Percentiles rank a stretch among this genome's conserved stretches.
Conservation (phyloP, 2,888 invertebrate genomes). For the Dolomedes plantarius region DNA sequence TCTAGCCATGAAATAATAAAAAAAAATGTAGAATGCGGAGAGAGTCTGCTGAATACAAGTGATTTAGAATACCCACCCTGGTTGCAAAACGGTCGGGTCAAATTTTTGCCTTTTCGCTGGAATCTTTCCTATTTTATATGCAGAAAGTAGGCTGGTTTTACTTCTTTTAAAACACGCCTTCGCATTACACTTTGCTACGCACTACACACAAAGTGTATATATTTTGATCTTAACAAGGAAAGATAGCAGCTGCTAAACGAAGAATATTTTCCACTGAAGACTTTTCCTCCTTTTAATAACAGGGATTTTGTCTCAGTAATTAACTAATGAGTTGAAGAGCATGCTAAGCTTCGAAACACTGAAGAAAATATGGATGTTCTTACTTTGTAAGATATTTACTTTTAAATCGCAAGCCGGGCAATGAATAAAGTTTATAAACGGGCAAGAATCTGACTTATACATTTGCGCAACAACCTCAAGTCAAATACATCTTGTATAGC, state of each 20-base stretch:
- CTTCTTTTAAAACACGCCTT: not conserved
- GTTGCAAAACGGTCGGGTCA: not conserved
- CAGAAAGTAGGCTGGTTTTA: not conserved
- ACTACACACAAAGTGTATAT: not conserved
- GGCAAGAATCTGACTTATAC: too few relatives aligned
- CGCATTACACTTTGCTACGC: not conserved
- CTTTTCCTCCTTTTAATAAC: slow-evolving; percentile 2
- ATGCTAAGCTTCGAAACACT: not conserved
- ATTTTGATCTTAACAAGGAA: slow-evolving; percentile 14
- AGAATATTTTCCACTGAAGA: not conserved
- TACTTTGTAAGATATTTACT: not conserved
- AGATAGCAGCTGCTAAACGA: not conserved
- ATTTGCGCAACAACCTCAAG: too few relatives aligned
- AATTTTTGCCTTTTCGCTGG: not conserved
- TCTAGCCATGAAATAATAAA: too few relatives aligned
- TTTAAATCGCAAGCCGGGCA: too few relatives aligned
- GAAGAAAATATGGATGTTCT: not conserved
- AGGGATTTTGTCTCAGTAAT: not conserved
- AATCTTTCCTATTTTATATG: not conserved
- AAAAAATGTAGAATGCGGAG: too few relatives aligned
- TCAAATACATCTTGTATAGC: too few relatives aligned
- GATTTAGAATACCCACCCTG: too few relatives aligned
- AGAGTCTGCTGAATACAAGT: too few relatives aligned
- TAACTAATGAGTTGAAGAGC: slow-evolving; percentile 1
- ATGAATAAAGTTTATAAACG: too few relatives aligned